Evolutionary conservation across 53 echinoderm and acorn worm species (phyloP), one percentile per base, ranked within the genome.

Genomic region (Echinometra lucunter): DNA sequence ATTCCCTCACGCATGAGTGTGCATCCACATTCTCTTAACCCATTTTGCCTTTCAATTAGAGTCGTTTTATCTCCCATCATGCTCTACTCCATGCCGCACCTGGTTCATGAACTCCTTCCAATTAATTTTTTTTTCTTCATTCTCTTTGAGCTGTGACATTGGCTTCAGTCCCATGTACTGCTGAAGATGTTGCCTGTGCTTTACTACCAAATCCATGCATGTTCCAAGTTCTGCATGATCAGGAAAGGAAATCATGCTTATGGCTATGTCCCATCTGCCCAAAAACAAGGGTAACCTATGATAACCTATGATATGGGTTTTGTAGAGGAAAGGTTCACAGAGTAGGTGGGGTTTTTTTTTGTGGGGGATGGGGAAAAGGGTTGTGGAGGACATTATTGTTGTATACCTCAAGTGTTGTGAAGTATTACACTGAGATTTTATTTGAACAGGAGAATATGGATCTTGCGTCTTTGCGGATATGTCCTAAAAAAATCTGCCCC

Each of bases 1-100:
- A 69, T 91, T 69, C 69, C 69, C 69, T 66, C 44, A 69, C 42
- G 91, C 91, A 44, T 91, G 91, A 66, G 32, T 67, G 69, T 66
- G 67, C 91, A 67, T 89, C 89, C 63, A 18, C 25, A 37, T 37
- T 89, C 37, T 38, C 60, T 38, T 34, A 23, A 89, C 6, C 60
- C 49, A 47, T 49, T 49, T 85, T 49, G 85, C 85, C 45, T 85
- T 47, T 85, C 85, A 85, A 85, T 85, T 85, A 85, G 85, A 45
- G 85, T 49, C 30, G 4, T n/a, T 85, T 85, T 49, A 85, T 47
- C 53, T 15, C 85, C 85, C 85, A 85, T 45, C 85, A 85, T 85
- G 47, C 42, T 78, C 28, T 19, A 47, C 30, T 85, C 30, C 47
- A 85, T 45, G 12, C 12, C 13, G 53, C 85, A 85, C 28, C 45